phyloP scores from a whole-genome alignment of 2,797 vertebrate species.

The Tragopan temminckii region DNA sequence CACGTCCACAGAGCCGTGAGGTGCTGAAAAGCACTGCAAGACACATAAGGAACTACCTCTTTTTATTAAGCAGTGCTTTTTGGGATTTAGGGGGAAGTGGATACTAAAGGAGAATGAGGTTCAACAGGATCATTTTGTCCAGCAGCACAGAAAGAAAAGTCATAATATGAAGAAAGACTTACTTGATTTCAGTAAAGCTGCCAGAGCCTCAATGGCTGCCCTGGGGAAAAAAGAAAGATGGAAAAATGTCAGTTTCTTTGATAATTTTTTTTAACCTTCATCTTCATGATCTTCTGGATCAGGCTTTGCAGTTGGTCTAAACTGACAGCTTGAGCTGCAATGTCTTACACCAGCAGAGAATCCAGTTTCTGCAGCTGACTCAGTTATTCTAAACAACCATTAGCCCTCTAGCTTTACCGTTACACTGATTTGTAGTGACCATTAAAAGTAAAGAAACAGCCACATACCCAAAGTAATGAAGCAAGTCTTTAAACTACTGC shows the following conservation, averaged over 20 bases:
- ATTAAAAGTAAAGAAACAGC: slow-evolving; percentile 36
- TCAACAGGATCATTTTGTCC: background rate
- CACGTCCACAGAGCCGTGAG: background rate
- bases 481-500: slow-evolving; percentile 2
- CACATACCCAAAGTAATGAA: slow-evolving; percentile 7
- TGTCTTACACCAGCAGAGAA: slow-evolving; percentile 20
- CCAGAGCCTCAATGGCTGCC: slow-evolving; percentile 87
- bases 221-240: slow-evolving; percentile 82
- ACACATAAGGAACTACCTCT: rapidly evolving
- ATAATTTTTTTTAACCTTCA: slow-evolving; percentile 65
- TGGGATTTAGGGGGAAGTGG: background rate
- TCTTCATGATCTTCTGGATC: slow-evolving; percentile 43
- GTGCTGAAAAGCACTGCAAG: background rate
- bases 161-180: slow-evolving; percentile 77
- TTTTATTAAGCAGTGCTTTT: background rate
- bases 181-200: slow-evolving; percentile 91
- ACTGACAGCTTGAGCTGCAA: background rate
- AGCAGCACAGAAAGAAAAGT: background rate
- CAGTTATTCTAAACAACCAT: slow-evolving; percentile 28
- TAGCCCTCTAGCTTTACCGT: slow-evolving; percentile 45
- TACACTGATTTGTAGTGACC: slow-evolving; percentile 52
- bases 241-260: slow-evolving; percentile 63
- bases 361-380: slow-evolving; percentile 5
- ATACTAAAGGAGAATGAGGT: background rate
- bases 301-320: slow-evolving; percentile 14